phyloP scores from a whole-genome alignment of 2,888 invertebrate species.

The Branchipolynoe longqiensis region DNA sequence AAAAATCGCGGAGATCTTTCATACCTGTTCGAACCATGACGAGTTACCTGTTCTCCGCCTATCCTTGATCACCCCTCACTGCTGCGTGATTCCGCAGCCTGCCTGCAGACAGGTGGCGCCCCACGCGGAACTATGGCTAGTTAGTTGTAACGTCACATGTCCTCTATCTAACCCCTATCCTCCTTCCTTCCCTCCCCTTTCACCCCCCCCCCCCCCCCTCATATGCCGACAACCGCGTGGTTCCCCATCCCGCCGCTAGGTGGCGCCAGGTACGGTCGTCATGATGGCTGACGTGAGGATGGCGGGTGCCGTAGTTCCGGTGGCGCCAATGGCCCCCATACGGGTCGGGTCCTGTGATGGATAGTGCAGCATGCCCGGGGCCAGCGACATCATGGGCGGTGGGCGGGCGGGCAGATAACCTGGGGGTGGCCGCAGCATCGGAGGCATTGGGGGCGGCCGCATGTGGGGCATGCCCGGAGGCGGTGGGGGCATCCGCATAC shows the following conservation, averaged over 20 bases:
- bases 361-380: slow-evolving; percentile 86
- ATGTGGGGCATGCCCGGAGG: slow-evolving; percentile 80
- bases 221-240: too few species aligned
- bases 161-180: too few species aligned
- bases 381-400: slow-evolving; percentile 53
- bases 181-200: too few species aligned
- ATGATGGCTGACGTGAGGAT: background rate
- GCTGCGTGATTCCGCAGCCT: too few species aligned
- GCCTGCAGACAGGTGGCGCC: too few species aligned
- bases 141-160: too few species aligned
- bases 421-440: slow-evolving; percentile 71
- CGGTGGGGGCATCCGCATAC: slow-evolving; percentile 70
- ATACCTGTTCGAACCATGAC: too few species aligned
- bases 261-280: background rate
- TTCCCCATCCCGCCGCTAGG: background rate
- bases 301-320: background rate
- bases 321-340: slow-evolving; percentile 85
- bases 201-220: too few species aligned
- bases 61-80: too few species aligned
- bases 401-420: slow-evolving; percentile 60
- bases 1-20: too few species aligned
- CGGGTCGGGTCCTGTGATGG: slow-evolving; percentile 98
- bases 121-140: too few species aligned
- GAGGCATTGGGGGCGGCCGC: slow-evolving; percentile 81
- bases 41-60: too few species aligned